Evolutionary conservation across 1,140 invertebrate genomes (phyloP), one percentile per base, ranked within the genome.

Genomic region (Micrasema minimum): DNA sequence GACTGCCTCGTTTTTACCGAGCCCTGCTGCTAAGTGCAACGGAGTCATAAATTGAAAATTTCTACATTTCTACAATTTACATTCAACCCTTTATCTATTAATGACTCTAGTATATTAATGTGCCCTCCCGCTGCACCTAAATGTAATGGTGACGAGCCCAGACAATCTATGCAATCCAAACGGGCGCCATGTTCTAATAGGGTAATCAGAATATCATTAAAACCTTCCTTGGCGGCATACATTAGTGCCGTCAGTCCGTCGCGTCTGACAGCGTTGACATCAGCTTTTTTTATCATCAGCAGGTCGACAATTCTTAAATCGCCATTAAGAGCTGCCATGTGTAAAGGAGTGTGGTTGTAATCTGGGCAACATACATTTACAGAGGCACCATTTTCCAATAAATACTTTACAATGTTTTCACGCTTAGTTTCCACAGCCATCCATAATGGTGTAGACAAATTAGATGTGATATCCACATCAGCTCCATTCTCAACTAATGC

Each of bases 1-100:
- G 1, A 94, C 95, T 7, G 96, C 93, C 69, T 90, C 86, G 2
- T 94, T 91, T 78, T 91, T 88, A 77, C 97, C 96, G 81, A 96
- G 94, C 88, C 97, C 95, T 70, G 90, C 88, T 86, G 88, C 93
- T 65, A 96, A 83, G 85, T 96, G 94, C 66, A 96, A 81, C 41
- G 94, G 92, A 14, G 92, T 93, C 37, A 96, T 82, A 18, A 93
- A 93, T 92, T 79, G 79, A 57, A 77, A 92, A 16, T 93, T 90
- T 79, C 89, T 88, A 66, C 88, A 16, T 93, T 90, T 79, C 89
- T 88, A 66, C 88, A 86, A 81, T 93, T 94, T 2, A 91, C 86
- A 92, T 90, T 37, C 11, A 57, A 18, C 37, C 26, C 53, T 2
- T 4, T 37, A 7, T 37, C 14, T 12, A 57, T 57, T 57, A 57